phyloP scores from a whole-genome alignment of 2,797 vertebrate genomes.

The Bovichtus variegatus region DNA sequence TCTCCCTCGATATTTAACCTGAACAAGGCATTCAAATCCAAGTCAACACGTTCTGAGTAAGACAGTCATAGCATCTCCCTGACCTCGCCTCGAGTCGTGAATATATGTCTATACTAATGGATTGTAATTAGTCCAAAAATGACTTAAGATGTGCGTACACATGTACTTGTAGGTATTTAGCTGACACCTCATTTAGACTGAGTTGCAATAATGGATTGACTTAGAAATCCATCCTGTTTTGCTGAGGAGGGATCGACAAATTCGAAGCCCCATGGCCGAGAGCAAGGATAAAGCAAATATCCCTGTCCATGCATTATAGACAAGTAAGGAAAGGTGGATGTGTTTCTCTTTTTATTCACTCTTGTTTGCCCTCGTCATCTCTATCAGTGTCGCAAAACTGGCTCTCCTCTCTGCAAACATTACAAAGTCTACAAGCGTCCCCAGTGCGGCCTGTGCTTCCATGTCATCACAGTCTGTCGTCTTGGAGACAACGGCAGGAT shows the following conservation, averaged over 20 bases:
- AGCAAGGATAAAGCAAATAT: conserved; percentile 40
- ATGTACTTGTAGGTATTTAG: conserved; percentile 9
- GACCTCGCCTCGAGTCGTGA: too few relatives aligned
- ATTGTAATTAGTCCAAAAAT: too few relatives aligned
- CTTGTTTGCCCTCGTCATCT: conserved; percentile 38
- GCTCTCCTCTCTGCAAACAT: conserved; percentile 88
- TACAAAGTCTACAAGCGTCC: conserved; percentile 92
- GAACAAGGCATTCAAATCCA: too few relatives aligned
- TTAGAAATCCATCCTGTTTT: conserved; percentile 7
- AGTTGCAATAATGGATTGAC: conserved; percentile 10
- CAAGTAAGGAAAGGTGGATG: conserved; percentile 4
- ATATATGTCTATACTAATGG: too few relatives aligned
- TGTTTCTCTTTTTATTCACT: conserved; percentile 29
- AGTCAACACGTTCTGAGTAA: too few relatives aligned
- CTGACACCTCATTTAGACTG: conserved; percentile 18
- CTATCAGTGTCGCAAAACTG: conserved; percentile 88
- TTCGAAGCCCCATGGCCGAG: conserved; percentile 3
- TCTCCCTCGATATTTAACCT: too few relatives aligned
- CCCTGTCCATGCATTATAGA: conserved; percentile 27
- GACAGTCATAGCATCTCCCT: too few relatives aligned
- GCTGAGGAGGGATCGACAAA: background rate
- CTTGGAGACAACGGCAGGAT: conserved; percentile 92
- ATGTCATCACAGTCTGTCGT: conserved; percentile 89
- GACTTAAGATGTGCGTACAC: background rate
- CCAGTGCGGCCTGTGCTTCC: conserved; percentile 86